Evolutionary conservation across 2,113 vertebrate genomes (phyloP), one percentile per base, ranked within the genome.

Genomic region (Pteruthius melanotis): DNA sequence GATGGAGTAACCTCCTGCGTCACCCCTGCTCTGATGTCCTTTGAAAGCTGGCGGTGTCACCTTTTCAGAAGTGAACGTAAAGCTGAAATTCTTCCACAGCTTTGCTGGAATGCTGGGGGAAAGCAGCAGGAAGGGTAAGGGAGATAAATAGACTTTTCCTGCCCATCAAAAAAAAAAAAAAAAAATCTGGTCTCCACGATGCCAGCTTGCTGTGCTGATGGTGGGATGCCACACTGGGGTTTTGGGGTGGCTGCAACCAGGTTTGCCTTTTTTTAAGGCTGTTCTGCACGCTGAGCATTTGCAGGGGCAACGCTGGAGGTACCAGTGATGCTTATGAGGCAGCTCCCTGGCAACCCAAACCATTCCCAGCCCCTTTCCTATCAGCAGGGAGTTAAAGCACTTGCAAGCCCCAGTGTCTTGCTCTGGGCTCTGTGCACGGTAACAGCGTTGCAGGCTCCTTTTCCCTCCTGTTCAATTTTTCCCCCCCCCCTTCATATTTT

Each of bases 181-280:
- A 17, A 16, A 20, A 31, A 8, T 3, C 52, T 45, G 6, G 9
- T 79, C 14, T 21, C 19, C 16, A 5, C 0, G 0, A 23, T 75
- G 65, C 14, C 37, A 18, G 54, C 31, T 37, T 13, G 14, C 11
- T 28, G 27, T 17, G 5, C 3, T 1, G 1, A 18, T 22, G 22
- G 13, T 1, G 17, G 40, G 83, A 13, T 68, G 35, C 47, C 47
- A 23, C 0, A 0, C 15, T 37, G 21, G 53, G 12, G 2, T 65
- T 87, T 53, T 2, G 7, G 18, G 4, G 5, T 33, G 54, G 40
- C 31, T 44, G 37, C 19, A 11, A 3, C 14, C n/a, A 42, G 10
- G 4, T 3, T 3, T 44, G 59, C 27, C 27, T n/a, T 57, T 42
- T 66, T 42, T 37, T 6, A 15, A 61, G 2, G 6, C 10, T 6